Conservation (phyloP, 2,797 vertebrate species). For the Erpetoichthys calabaricus region DNA sequence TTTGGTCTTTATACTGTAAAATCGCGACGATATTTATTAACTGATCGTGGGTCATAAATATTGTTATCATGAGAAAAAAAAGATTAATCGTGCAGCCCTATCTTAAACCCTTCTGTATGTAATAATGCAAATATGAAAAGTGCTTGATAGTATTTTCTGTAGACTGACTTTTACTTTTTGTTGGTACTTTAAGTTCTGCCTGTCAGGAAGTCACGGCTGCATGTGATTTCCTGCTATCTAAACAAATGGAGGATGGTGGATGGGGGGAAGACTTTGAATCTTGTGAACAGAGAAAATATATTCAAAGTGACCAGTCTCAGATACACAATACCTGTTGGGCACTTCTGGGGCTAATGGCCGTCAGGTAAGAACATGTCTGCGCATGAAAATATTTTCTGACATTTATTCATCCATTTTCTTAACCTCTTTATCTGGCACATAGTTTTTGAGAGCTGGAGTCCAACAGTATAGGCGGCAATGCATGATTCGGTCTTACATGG, state of each 20-base stretch:
- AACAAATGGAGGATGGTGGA: conserved; percentile 81
- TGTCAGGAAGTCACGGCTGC: conserved; percentile 63
- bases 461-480: too few species aligned
- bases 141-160: too few species aligned
- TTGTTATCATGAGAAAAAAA: too few species aligned
- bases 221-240: conserved; percentile 72
- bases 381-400: not conserved
- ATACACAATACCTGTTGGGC: conserved; percentile 91
- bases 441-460: too few species aligned
- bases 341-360: conserved; percentile 76
- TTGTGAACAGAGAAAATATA: conserved; percentile 62
- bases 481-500: too few species aligned
- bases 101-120: too few species aligned
- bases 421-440: not conserved
- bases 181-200: conserved; percentile 29
- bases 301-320: conserved; percentile 70
- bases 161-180: too few species aligned
- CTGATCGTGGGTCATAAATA: too few species aligned
- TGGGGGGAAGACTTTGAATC: conserved; percentile 97
- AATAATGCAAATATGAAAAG: too few species aligned
- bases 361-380: conserved; percentile 46
- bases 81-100: too few species aligned
- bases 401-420: not conserved
- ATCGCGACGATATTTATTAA: too few species aligned
- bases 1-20: too few species aligned